Evolutionary conservation across 2,888 invertebrate species (phyloP).

Genomic region (Prosapia bicincta): DNA sequence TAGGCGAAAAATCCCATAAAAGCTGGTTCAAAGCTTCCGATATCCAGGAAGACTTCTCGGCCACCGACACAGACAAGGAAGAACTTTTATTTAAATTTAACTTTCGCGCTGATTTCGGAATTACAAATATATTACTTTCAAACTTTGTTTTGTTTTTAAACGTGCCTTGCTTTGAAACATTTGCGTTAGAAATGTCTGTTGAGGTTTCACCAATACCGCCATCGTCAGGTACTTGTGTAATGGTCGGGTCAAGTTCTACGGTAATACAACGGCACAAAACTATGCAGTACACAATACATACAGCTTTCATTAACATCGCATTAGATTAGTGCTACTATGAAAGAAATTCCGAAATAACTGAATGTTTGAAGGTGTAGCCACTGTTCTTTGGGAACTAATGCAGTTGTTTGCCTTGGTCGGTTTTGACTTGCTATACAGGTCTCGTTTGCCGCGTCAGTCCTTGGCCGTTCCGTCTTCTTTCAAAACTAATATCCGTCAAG

Average conservation of each 20-base stretch:
- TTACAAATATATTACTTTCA: background rate
- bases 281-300: background rate
- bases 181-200: background rate
- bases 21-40: background rate
- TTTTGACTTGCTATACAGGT: background rate
- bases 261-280: background rate
- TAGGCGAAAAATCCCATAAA: background rate
- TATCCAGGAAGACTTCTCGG: background rate
- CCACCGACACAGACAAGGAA: background rate
- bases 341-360: background rate
- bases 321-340: background rate
- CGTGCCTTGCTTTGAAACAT: background rate
- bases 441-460: background rate
- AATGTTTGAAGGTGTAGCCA: background rate
- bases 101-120: background rate
- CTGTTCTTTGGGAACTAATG: too few relatives aligned
- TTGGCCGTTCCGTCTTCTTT: background rate
- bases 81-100: background rate
- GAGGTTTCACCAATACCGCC: background rate
- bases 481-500: too few relatives aligned
- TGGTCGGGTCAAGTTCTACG: background rate
- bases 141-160: background rate
- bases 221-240: background rate
- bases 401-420: background rate
- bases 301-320: background rate